Percentiles rank a stretch among this genome's conserved stretches.
Conservation (phyloP, 2,797 vertebrate genomes). For the Peromyscus aztecus region DNA sequence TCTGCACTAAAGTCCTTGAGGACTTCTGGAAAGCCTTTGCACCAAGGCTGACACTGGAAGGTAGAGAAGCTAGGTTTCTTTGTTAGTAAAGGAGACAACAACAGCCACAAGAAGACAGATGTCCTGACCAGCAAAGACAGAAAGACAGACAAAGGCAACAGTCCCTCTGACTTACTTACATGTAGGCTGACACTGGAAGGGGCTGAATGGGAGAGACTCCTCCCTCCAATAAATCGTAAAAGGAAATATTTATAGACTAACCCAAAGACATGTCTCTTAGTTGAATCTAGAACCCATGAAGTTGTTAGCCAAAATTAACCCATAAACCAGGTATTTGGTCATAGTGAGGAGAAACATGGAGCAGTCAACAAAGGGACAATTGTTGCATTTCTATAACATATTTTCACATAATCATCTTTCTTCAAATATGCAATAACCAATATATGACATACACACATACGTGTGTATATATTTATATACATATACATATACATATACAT, state of each 20-base stretch:
- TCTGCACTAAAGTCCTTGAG: background rate
- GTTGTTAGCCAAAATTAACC: background rate
- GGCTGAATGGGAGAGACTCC: background rate
- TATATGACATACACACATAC: background rate
- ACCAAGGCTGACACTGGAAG: background rate
- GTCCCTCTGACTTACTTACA: background rate
- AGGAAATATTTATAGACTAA: background rate
- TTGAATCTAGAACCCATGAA: background rate
- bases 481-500: too few species aligned
- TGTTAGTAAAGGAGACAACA: background rate
- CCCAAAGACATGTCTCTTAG: too few species aligned
- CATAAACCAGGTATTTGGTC: background rate
- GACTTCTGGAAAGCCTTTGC: background rate
- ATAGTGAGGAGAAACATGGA: background rate
- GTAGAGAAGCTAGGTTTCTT: background rate
- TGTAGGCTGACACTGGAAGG: too few species aligned
- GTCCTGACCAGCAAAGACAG: background rate
- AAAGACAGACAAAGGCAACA: background rate
- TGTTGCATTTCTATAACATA: background rate
- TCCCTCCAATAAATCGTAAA: background rate
- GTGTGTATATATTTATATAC: too few species aligned
- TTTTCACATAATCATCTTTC: background rate
- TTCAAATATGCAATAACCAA: background rate
- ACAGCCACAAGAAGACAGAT: background rate
- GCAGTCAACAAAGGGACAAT: background rate